These are phyloP conservation scores for Lepidurus couesii DNA, from an alignment of 1,140 invertebrate genomes.

Conservation along the genomic window DNA sequence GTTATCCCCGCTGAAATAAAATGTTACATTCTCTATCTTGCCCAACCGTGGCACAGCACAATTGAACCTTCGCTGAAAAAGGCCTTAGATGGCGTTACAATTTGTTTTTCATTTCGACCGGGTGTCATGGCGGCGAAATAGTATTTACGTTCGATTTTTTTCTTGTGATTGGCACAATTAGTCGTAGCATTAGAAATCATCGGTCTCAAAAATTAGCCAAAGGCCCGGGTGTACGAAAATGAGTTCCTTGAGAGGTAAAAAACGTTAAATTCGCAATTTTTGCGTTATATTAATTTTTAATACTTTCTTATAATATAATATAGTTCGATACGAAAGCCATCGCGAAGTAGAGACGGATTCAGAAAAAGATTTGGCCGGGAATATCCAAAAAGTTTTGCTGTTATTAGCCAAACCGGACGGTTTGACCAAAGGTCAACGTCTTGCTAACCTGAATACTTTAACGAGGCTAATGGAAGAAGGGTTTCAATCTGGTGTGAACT, in stretches of 20 bases:
- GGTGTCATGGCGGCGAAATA: neutral
- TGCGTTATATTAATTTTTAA: neutral
- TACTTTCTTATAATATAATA: neutral
- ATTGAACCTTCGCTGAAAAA: too few species aligned
- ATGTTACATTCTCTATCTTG: too few species aligned
- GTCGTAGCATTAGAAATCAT: neutral
- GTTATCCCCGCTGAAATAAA: too few species aligned
- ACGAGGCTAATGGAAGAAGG: conserved; percentile 40
- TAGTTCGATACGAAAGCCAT: conserved; percentile 21
- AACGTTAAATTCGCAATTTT: neutral
- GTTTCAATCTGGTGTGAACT: conserved; percentile 34
- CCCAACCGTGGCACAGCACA: too few species aligned
- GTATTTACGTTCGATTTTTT: conserved; percentile 10
- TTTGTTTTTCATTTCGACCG: conserved; percentile 14
- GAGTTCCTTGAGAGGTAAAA: too few species aligned
- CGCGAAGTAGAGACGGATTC: conserved; percentile 25
- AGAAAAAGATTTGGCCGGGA: conserved; percentile 41
- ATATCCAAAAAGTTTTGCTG: conserved; percentile 45
- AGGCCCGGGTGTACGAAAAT: neutral
- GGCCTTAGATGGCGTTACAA: neutral
- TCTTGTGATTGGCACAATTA: neutral
- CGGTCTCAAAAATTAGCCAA: neutral
- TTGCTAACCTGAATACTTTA: conserved; percentile 49
- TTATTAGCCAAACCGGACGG: conserved; percentile 43
- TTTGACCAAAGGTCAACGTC: conserved; percentile 44